Evolutionary conservation across 2,888 invertebrate genomes (phyloP).

Genomic region (Dioctria linearis): DNA sequence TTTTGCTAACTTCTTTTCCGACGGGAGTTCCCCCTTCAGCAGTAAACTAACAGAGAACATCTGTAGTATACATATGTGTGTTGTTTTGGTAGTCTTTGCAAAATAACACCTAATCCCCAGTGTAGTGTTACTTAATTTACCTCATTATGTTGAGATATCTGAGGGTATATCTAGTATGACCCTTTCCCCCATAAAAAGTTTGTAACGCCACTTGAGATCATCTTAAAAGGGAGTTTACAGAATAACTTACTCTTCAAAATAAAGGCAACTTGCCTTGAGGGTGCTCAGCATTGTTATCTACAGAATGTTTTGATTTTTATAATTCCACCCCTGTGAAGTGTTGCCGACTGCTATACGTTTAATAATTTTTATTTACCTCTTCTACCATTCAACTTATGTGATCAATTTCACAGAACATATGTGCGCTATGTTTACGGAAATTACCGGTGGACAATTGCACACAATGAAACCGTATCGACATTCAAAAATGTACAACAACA

Average conservation of each 20-base stretch:
- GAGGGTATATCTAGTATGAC: neutral
- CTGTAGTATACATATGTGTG: neutral
- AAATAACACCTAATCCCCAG: slow-evolving; percentile 36
- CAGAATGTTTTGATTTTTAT: no score
- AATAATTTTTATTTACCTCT: slow-evolving; percentile 20
- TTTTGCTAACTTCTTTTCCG: neutral
- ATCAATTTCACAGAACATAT: slow-evolving; percentile 33
- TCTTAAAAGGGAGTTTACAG: neutral
- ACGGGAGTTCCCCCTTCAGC: neutral
- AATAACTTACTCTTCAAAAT: neutral
- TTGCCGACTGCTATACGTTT: neutral
- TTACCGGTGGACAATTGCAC: slow-evolving; percentile 5
- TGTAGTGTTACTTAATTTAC: slow-evolving; percentile 43
- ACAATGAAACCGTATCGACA: no score
- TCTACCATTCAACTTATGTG: neutral
- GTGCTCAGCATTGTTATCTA: no score
- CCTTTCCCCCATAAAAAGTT: neutral
- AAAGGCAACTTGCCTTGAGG: no score
- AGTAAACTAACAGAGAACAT: neutral
- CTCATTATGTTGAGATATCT: slow-evolving; percentile 31
- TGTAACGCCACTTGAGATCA: slow-evolving; percentile 27
- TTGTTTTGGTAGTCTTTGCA: neutral
- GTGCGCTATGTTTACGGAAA: neutral
- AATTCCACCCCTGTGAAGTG: neutral
- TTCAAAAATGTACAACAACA: no score